These are phyloP conservation scores for Philhelius pedissequus DNA, from an alignment of 2,888 invertebrate genomes.

Conservation along the genomic window DNA sequence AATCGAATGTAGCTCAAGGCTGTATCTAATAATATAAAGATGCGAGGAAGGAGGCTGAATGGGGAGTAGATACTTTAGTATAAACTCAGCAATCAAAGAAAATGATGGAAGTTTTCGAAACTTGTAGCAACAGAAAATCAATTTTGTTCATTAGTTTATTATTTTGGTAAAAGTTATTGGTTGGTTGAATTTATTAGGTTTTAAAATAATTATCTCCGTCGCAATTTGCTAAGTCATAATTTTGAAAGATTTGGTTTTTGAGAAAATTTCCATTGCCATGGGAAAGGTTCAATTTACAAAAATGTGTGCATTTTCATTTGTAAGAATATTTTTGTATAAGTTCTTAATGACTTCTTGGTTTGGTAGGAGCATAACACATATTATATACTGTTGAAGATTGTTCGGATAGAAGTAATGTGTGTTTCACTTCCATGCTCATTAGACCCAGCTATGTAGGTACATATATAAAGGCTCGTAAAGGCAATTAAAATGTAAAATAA, in stretches of 20 bases:
- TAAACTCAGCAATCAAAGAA: neutral
- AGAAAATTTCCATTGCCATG: neutral
- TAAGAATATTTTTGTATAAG: neutral
- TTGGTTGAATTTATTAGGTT: neutral
- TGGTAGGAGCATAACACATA: neutral
- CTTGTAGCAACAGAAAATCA: neutral
- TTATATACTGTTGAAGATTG: no score
- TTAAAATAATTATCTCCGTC: neutral
- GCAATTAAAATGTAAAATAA: neutral
- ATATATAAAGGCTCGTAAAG: no score
- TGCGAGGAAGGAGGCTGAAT: neutral
- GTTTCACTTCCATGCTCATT: neutral
- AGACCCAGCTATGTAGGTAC: neutral
- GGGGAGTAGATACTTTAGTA: neutral
- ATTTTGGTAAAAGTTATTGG: constrained; percentile 3
- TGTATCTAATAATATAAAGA: neutral
- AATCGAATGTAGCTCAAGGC: constrained; percentile 52
- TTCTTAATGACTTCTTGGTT: neutral
- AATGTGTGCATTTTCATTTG: neutral
- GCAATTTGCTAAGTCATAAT: neutral
- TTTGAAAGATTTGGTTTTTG: neutral
- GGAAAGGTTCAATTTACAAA: neutral
- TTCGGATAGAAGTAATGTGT: neutral
- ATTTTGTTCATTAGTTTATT: constrained; percentile 2
- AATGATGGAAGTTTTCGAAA: neutral